These are phyloP conservation scores for Pegea sp. DNA, from an alignment of 23 tunicate genomes.

Conservation along the genomic window DNA sequence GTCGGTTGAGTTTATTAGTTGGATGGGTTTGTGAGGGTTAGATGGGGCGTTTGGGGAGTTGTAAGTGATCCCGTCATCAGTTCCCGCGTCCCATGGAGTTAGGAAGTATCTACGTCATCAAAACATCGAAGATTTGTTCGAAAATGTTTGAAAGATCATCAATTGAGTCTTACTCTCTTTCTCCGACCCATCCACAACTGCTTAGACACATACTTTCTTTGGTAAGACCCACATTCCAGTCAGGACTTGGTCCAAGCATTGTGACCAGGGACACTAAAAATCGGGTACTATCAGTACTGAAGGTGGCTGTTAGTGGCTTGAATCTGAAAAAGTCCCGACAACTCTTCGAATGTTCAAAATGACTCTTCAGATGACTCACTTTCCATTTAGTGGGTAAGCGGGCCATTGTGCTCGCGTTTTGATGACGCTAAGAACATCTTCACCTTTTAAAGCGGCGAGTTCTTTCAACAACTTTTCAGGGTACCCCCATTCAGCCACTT, in stretches of 20 bases:
- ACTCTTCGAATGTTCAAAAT: no score
- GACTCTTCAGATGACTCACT: background rate
- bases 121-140: background rate
- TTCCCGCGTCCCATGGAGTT: constrained; percentile 93
- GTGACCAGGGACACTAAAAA: constrained; percentile 63
- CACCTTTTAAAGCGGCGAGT: constrained; percentile 23
- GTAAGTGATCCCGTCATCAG: constrained; percentile 67
- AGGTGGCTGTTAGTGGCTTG: constrained; percentile 37
- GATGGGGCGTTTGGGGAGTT: constrained; percentile 71
- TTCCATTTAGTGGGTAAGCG: constrained; percentile 33
- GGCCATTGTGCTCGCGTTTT: constrained; percentile 98
- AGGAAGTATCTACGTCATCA: constrained; percentile 19
- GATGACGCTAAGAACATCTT: constrained; percentile 51
- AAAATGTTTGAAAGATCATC: background rate
- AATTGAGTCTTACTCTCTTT: constrained; percentile 12
- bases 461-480: constrained; percentile 40
- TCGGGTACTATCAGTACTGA: constrained; percentile 19
- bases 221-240: constrained; percentile 81
- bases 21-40: constrained; percentile 39
- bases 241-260: constrained; percentile 98
- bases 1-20: constrained; percentile 32
- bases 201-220: constrained; percentile 61
- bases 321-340: no score
- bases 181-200: constrained; percentile 64
- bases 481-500: constrained; percentile 97